Evolutionary conservation across 2,888 invertebrate species (phyloP).

Genomic region (Hydropsyche betteni): DNA sequence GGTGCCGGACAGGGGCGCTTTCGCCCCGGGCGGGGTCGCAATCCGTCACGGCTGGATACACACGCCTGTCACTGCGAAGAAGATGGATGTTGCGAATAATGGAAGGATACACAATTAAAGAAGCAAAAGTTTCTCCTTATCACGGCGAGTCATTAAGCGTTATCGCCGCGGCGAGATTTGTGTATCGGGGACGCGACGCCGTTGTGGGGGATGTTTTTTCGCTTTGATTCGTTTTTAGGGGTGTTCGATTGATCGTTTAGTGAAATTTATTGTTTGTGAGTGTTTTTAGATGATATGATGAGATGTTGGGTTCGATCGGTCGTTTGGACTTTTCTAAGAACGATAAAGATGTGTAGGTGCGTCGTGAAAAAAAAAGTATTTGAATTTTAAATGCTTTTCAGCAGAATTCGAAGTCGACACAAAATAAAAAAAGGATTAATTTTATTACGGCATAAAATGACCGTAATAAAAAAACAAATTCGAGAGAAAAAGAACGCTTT

Average conservation of each 20-base stretch:
- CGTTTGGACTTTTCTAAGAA: no score
- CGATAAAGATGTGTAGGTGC: no score
- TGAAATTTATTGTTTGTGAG: no score
- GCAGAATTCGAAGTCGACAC: no score
- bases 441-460: conserved; percentile 23
- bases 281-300: no score
- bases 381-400: no score
- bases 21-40: conserved; percentile 37
- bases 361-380: no score
- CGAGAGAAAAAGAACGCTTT: conserved; percentile 9
- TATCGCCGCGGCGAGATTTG: conserved; percentile 42
- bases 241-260: no score
- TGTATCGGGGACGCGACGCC: not conserved
- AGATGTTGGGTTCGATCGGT: no score
- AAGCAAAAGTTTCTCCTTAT: conserved; percentile 45
- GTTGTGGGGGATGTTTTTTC: no score
- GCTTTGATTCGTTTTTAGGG: no score
- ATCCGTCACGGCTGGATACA: conserved; percentile 47
- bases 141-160: conserved; percentile 47
- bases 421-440: not conserved
- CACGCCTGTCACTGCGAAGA: conserved; percentile 49
- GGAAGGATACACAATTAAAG: conserved; percentile 50
- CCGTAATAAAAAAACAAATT: conserved; percentile 20
- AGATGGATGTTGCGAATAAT: conserved; percentile 48
- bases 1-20: conserved; percentile 31